A percentile compares a stretch with the other conserved stretches of the same genome.
Conservation (phyloP, 2,797 vertebrate genomes). For the Hylomyscus alleni region DNA sequence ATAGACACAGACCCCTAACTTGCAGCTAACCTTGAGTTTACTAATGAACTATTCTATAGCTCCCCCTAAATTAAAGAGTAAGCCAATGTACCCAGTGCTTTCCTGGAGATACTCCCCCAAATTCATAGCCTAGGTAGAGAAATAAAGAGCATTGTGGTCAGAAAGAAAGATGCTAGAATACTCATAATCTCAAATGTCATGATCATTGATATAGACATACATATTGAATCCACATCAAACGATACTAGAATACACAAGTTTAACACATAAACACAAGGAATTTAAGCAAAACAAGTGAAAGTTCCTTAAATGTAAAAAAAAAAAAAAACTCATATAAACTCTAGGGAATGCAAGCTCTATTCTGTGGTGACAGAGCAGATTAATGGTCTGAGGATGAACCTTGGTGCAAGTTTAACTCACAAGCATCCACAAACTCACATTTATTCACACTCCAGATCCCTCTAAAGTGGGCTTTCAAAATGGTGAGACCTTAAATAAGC, state of each 20-base stretch:
- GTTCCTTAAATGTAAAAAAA: neutral
- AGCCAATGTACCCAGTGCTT: neutral
- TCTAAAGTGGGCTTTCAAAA: neutral
- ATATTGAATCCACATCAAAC: neutral
- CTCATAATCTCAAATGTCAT: neutral
- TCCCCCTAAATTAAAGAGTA: neutral
- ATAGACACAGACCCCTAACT: neutral
- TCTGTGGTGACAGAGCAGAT: neutral
- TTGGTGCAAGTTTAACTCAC: neutral
- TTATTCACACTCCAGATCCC: neutral
- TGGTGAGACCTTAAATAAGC: neutral
- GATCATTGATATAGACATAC: neutral
- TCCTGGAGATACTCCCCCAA: slow-evolving; percentile 2
- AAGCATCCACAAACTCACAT: neutral
- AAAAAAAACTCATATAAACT: neutral
- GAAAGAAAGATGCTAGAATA: slow-evolving; percentile 20
- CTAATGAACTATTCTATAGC: neutral
- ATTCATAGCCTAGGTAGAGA: neutral
- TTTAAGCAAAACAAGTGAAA: slow-evolving; percentile 30
- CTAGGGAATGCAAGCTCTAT: neutral
- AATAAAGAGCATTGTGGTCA: neutral
- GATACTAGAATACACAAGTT: neutral
- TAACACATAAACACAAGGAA: neutral
- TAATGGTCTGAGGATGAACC: neutral
- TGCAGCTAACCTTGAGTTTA: neutral